phyloP scores from a whole-genome alignment of 2,113 vertebrate species.

The Mormoops blainvillei region DNA sequence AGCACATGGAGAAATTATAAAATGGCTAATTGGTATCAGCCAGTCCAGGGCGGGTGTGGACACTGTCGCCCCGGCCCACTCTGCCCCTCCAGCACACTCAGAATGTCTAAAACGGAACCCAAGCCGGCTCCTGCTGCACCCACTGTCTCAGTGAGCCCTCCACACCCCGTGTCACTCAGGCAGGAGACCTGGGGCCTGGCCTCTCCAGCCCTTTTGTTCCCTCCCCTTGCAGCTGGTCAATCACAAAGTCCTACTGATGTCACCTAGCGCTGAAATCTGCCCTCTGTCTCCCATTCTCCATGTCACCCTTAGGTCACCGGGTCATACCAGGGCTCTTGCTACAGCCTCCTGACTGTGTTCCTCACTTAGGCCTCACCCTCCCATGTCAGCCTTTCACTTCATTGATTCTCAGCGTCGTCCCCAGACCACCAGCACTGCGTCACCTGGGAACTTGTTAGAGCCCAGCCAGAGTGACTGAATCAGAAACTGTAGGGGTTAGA shows the following conservation, averaged over 20 bases:
- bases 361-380: neutral
- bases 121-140: neutral
- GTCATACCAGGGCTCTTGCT: neutral
- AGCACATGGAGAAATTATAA: neutral
- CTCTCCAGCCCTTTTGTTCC: neutral
- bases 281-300: neutral
- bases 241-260: neutral
- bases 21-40: neutral
- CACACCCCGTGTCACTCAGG: neutral
- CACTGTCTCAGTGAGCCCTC: neutral
- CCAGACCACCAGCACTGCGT: neutral
- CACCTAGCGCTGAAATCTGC: neutral
- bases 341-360: neutral
- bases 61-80: neutral
- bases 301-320: neutral
- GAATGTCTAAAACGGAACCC: neutral
- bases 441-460: neutral
- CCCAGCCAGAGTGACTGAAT: neutral
- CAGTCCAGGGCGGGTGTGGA: neutral
- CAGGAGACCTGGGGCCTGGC: neutral
- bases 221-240: neutral
- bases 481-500: neutral
- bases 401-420: neutral
- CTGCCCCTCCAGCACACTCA: neutral
- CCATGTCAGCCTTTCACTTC: neutral